A percentile compares a stretch with the other conserved stretches of the same genome.
phyloP scores from a whole-genome alignment of 2,888 invertebrate species.

The Acanthosepion pharaonis region DNA sequence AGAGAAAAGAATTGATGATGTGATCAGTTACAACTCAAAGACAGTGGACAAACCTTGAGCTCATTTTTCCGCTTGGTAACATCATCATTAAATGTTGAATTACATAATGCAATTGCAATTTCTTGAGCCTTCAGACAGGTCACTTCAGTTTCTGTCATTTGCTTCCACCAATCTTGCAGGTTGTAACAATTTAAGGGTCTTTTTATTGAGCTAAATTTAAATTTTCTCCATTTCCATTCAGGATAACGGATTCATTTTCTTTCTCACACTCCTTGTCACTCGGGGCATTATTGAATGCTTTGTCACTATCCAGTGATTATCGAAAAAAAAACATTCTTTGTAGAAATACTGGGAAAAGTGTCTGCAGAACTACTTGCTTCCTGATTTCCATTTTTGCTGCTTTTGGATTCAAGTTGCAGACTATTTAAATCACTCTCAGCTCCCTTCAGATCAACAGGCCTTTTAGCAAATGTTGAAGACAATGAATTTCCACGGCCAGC shows the following conservation, averaged over 20 bases:
- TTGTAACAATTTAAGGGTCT: no score
- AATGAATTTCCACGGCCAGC: slow-evolving; percentile 61
- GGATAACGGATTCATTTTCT: not conserved
- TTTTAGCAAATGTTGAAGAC: not conserved
- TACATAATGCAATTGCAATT: slow-evolving; percentile 2
- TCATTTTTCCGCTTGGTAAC: not conserved
- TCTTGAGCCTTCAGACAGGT: not conserved
- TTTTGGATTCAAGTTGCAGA: not conserved
- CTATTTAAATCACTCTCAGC: not conserved
- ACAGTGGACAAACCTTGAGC: not conserved
- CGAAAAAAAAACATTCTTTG: no score
- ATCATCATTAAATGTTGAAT: not conserved
- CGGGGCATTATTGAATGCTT: not conserved
- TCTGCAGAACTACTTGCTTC: not conserved
- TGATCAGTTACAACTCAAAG: not conserved
- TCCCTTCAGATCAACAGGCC: not conserved
- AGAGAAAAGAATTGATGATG: not conserved
- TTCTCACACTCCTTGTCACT: not conserved
- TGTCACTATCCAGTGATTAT: no score
- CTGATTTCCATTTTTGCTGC: not conserved
- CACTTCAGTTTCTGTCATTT: not conserved
- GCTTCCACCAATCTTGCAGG: not conserved
- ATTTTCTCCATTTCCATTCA: not conserved
- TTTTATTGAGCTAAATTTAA: not conserved
- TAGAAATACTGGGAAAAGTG: not conserved